Conservation (phyloP, 1,140 invertebrate species). For the Megalopta genalis region DNA sequence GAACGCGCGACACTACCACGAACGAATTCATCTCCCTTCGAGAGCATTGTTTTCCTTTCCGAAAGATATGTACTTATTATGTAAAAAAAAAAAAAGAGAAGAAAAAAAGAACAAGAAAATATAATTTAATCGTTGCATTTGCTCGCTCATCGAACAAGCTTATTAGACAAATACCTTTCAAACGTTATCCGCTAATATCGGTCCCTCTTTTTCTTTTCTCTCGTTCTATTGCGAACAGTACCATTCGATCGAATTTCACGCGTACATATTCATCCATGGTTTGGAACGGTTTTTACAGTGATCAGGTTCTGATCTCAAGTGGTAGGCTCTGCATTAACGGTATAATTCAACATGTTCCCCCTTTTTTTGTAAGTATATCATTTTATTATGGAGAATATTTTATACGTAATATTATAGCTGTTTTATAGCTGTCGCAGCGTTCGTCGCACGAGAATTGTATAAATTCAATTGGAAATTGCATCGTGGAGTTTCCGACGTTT, state of each 20-base stretch:
- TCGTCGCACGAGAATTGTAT: too few relatives aligned
- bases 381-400: constrained; percentile 30
- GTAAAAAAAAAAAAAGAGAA: constrained; percentile 10
- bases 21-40: background rate
- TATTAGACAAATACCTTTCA: constrained; percentile 17
- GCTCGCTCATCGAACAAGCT: background rate
- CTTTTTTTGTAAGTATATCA: constrained; percentile 2
- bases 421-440: constrained; percentile 15
- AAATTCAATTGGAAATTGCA: background rate
- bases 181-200: background rate
- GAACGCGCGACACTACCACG: background rate
- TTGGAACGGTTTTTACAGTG: background rate
- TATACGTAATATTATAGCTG: background rate
- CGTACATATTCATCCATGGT: background rate
- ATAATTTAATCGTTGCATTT: constrained; percentile 28
- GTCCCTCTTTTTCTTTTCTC: background rate
- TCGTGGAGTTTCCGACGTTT: constrained; percentile 4
- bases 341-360: background rate
- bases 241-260: background rate
- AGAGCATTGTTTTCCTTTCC: background rate
- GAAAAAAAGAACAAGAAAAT: background rate
- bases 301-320: background rate
- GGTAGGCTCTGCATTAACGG: background rate
- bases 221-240: background rate
- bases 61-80: constrained; percentile 19